Evolutionary conservation across 2,113 vertebrate species (phyloP).

Genomic region (Sula dactylatra): DNA sequence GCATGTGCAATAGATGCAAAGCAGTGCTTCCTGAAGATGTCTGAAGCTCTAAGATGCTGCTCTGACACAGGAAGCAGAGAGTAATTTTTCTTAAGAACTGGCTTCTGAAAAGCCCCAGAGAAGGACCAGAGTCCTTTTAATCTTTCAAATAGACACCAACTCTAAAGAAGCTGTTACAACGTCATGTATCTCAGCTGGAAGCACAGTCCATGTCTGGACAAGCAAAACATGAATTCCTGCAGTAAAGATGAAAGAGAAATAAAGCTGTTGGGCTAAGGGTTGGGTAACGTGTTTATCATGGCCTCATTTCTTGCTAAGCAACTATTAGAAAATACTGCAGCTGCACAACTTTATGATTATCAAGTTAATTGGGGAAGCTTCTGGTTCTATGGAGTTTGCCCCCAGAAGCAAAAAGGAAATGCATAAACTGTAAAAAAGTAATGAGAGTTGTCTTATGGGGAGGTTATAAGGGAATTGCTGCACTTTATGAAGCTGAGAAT

Average conservation of each 20-base stretch:
- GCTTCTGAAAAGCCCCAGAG: background rate
- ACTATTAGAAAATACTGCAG: background rate
- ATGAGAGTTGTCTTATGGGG: background rate
- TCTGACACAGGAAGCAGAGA: background rate
- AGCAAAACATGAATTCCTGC: background rate
- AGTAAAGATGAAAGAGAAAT: background rate
- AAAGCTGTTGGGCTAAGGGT: background rate
- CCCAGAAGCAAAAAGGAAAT: background rate
- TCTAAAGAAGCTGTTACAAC: background rate
- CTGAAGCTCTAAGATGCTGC: background rate
- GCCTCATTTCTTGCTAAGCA: background rate
- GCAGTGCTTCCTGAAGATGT: background rate
- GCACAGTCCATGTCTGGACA: background rate
- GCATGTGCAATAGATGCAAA: background rate
- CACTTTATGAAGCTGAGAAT: background rate
- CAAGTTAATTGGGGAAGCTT: background rate
- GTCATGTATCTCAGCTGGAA: background rate
- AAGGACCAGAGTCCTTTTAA: background rate
- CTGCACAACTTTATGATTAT: background rate
- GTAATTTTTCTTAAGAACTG: background rate
- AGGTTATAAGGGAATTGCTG: background rate
- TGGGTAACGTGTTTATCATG: background rate
- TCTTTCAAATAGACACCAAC: background rate
- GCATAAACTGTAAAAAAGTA: background rate
- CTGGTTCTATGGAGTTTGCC: background rate